Conservation (phyloP, 2,888 invertebrate species). For the Augochlorella aurata region DNA sequence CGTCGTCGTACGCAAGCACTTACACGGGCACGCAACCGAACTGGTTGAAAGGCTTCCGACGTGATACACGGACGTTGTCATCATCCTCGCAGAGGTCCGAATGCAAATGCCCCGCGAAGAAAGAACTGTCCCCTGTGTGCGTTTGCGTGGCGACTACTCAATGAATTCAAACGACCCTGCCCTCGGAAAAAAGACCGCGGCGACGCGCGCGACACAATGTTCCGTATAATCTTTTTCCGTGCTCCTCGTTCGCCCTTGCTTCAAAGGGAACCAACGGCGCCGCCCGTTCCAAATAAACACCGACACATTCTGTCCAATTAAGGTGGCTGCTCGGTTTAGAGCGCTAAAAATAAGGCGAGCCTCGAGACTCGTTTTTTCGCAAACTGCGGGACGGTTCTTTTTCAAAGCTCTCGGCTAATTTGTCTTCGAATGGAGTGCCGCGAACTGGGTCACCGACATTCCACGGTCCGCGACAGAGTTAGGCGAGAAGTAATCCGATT, state of each 20-base stretch:
- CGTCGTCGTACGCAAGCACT: not conserved
- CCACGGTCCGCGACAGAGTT: too few relatives aligned
- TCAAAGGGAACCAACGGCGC: not conserved
- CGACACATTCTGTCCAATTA: slow-evolving; percentile 1
- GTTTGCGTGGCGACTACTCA: not conserved
- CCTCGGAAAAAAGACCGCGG: not conserved
- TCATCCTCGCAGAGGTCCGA: slow-evolving; percentile 22
- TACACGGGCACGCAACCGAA: not conserved
- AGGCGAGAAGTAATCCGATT: too few relatives aligned
- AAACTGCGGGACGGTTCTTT: not conserved
- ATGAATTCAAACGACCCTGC: slow-evolving; percentile 16
- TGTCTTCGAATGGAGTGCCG: not conserved
- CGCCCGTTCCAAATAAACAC: not conserved
- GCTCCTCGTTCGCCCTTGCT: not conserved
- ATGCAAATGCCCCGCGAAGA: slow-evolving; percentile 32
- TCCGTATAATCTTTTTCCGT: slow-evolving; percentile 7
- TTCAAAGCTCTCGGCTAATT: not conserved
- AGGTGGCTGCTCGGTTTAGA: not conserved
- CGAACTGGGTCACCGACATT: too few relatives aligned
- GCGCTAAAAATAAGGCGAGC: not conserved
- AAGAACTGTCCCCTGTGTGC: slow-evolving; percentile 7
- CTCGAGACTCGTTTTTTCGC: not conserved
- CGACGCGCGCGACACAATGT: not conserved
- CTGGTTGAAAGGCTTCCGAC: slow-evolving; percentile 17
- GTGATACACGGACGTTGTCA: slow-evolving; percentile 4